phyloP scores from a whole-genome alignment of 2,113 vertebrate genomes.

The human (Homo sapiens) region DNA sequence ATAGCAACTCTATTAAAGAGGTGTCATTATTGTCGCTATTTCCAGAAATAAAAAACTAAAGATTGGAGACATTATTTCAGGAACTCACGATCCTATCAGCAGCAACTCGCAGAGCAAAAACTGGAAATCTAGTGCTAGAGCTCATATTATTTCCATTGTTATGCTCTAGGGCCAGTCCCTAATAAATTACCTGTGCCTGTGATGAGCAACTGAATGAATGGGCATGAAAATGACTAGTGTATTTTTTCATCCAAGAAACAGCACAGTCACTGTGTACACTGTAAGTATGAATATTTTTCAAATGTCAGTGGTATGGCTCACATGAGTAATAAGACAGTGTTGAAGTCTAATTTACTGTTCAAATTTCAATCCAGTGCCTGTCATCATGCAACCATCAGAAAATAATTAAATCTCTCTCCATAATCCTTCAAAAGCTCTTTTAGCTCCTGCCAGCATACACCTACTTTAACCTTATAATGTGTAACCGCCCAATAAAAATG shows the following conservation, averaged over 20 bases:
- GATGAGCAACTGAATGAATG: not conserved
- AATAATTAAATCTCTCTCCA: conserved; percentile 33
- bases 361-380: not conserved
- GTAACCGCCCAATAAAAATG: conserved; percentile 59
- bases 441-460: not conserved
- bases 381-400: conserved; percentile 15
- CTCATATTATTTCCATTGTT: not conserved
- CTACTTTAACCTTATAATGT: conserved; percentile 25
- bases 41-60: not conserved
- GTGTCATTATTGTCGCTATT: not conserved
- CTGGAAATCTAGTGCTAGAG: not conserved
- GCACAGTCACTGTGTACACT: not conserved
- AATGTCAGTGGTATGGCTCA: not conserved
- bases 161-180: not conserved
- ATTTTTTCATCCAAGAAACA: not conserved
- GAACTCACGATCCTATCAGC: not conserved
- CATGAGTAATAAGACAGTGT: not conserved
- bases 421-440: conserved; percentile 48
- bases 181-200: not conserved
- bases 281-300: not conserved
- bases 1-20: not conserved
- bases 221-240: not conserved
- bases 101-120: not conserved
- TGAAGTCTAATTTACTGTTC: conserved; percentile 2
- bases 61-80: not conserved